Evolutionary conservation across 1,140 invertebrate species (phyloP).

Genomic region (Brachionus calyciflorus): DNA sequence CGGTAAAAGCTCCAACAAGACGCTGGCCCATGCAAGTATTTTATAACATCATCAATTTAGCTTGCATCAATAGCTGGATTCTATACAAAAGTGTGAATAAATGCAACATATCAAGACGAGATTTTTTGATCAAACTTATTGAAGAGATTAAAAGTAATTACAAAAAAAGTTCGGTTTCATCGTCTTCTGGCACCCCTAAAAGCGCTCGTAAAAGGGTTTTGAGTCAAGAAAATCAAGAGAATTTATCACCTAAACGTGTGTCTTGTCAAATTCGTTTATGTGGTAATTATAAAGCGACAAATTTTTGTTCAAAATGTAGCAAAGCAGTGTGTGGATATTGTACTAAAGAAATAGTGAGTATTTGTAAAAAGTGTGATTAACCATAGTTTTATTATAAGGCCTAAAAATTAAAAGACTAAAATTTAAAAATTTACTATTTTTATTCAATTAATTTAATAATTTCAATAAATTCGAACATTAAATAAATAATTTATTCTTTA

Average conservation of each 20-base stretch:
- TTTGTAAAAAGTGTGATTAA: conserved; percentile 6
- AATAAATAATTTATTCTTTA: neutral
- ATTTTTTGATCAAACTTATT: too few species aligned
- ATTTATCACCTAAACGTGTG: conserved; percentile 3
- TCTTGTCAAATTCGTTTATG: conserved; percentile 5
- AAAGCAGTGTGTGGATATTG: neutral
- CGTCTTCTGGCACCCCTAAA: neutral
- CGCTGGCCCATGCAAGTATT: neutral
- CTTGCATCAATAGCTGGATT: too few species aligned
- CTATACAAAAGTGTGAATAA: too few species aligned
- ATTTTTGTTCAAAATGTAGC: neutral
- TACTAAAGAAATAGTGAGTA: neutral
- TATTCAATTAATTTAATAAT: neutral
- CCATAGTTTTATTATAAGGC: neutral
- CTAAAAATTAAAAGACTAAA: neutral
- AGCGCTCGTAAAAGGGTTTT: neutral
- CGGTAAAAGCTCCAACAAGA: neutral
- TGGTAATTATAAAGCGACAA: neutral
- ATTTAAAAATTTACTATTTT: neutral
- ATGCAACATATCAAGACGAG: too few species aligned
- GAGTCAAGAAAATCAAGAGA: neutral
- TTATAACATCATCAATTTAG: neutral
- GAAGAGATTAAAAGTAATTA: neutral
- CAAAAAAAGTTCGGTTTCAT: neutral
- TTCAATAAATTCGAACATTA: neutral